These are phyloP conservation scores for Sebastes hopkinsi DNA, from an alignment of 2,797 vertebrate genomes.

Conservation along the genomic window DNA sequence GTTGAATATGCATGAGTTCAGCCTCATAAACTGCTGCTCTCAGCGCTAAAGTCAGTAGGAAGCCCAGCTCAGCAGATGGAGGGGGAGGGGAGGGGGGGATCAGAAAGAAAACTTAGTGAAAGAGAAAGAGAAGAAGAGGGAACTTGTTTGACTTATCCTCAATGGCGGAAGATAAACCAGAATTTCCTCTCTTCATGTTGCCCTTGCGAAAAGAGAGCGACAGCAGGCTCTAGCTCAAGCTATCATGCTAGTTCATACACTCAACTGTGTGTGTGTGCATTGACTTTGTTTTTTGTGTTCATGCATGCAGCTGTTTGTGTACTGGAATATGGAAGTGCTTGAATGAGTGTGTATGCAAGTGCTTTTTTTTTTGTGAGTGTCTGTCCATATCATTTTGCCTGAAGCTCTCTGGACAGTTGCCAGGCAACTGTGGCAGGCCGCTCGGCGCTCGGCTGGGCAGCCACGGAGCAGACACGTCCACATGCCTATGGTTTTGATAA, in stretches of 20 bases:
- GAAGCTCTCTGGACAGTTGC: slow-evolving; percentile 82
- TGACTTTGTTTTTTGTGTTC: slow-evolving; percentile 13
- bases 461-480: slow-evolving; percentile 64
- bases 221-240: slow-evolving; percentile 6
- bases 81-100: slow-evolving; percentile 23
- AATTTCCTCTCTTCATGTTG: slow-evolving; percentile 35
- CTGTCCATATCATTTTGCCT: slow-evolving; percentile 75
- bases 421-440: slow-evolving; percentile 83
- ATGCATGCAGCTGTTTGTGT: slow-evolving; percentile 51
- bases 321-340: slow-evolving; percentile 51
- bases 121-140: slow-evolving; percentile 43
- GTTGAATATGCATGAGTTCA: slow-evolving; percentile 84
- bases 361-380: slow-evolving; percentile 68
- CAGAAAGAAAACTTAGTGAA: slow-evolving; percentile 70
- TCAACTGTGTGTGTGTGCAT: neutral
- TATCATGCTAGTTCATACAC: slow-evolving; percentile 4
- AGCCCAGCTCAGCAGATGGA: slow-evolving; percentile 77
- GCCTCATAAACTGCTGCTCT: slow-evolving; percentile 78
- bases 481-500: slow-evolving; percentile 62
- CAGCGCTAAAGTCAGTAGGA: slow-evolving; percentile 82
- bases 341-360: slow-evolving; percentile 60
- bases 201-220: slow-evolving; percentile 27
- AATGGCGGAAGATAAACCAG: slow-evolving; percentile 39
- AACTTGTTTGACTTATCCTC: slow-evolving; percentile 65
- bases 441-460: slow-evolving; percentile 65